Conservation (phyloP, 30 jellyfish, hydroid and myxozoan species). For the Aurelia sp. region DNA sequence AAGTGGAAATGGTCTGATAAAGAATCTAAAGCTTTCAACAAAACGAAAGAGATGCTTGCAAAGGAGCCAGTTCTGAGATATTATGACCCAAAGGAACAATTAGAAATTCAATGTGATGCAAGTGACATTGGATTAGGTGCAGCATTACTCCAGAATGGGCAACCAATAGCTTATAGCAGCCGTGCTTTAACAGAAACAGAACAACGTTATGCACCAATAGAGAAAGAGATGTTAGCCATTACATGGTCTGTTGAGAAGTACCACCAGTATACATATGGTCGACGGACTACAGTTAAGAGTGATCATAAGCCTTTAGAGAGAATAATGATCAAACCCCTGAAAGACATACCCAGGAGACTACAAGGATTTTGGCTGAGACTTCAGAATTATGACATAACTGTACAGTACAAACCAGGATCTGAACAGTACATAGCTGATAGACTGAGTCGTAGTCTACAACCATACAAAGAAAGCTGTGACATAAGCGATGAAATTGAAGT, state of each 20-base stretch:
- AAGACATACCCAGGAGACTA: conserved; percentile 25
- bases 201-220: conserved; percentile 57
- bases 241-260: conserved; percentile 24
- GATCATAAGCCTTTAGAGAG: conserved; percentile 55
- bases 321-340: conserved; percentile 48
- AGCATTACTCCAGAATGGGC: conserved; percentile 68
- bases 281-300: conserved; percentile 26
- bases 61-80: conserved; percentile 41
- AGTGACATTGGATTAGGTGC: conserved; percentile 66
- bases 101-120: conserved; percentile 70
- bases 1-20: conserved; percentile 52
- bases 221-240: conserved; percentile 37
- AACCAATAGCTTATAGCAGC: conserved; percentile 45
- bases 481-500: conserved; percentile 23
- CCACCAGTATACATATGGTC: conserved; percentile 47
- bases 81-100: conserved; percentile 45
- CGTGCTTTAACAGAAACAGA: conserved; percentile 40
- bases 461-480: conserved; percentile 39
- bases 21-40: conserved; percentile 50
- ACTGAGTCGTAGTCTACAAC: conserved; percentile 57
- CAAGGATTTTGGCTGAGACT: conserved; percentile 52
- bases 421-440: conserved; percentile 68
- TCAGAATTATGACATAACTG: conserved; percentile 55
- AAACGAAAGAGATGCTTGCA: conserved; percentile 45
- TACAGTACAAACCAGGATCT: conserved; percentile 65